Evolutionary conservation across 2,888 invertebrate species (phyloP).

Genomic region (Branchinecta sandiegonensis): DNA sequence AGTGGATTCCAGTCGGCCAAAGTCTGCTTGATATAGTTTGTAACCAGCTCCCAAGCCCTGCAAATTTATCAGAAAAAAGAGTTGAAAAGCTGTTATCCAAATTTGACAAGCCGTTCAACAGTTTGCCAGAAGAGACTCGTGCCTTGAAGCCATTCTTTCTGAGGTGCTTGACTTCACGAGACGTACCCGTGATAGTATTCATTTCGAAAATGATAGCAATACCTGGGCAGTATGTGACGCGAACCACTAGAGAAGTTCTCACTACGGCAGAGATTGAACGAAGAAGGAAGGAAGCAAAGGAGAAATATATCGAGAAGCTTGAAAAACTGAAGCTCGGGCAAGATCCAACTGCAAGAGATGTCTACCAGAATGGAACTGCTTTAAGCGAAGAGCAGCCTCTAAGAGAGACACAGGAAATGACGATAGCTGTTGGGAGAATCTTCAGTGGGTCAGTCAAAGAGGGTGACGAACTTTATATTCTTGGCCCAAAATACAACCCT

Average conservation of each 20-base stretch:
- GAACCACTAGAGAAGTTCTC: slow-evolving; percentile 61
- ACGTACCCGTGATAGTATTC: slow-evolving; percentile 55
- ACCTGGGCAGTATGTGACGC: slow-evolving; percentile 42
- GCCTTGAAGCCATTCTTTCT: slow-evolving; percentile 52
- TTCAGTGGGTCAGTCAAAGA: slow-evolving; percentile 68
- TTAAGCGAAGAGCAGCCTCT: slow-evolving; percentile 27
- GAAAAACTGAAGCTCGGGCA: slow-evolving; percentile 26
- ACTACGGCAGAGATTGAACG: slow-evolving; percentile 55
- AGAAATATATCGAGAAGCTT: slow-evolving; percentile 45
- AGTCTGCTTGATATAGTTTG: slow-evolving; percentile 69
- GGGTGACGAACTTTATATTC: slow-evolving; percentile 63
- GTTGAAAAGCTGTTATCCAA: slow-evolving; percentile 69
- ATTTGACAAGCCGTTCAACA: slow-evolving; percentile 49
- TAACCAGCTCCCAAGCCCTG: slow-evolving; percentile 64
- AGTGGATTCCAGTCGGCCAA: slow-evolving; percentile 75
- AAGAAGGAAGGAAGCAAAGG: slow-evolving; percentile 50
- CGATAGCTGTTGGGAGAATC: slow-evolving; percentile 82
- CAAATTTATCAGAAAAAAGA: slow-evolving; percentile 54
- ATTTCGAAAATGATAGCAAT: slow-evolving; percentile 83
- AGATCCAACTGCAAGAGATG: slow-evolving; percentile 21
- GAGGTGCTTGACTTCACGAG: slow-evolving; percentile 48
- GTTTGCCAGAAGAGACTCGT: slow-evolving; percentile 52
- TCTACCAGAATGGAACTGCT: slow-evolving; percentile 6
- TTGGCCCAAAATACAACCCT: slow-evolving; percentile 80
- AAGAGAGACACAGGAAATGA: slow-evolving; percentile 42